Evolutionary conservation across 2,888 invertebrate species (phyloP).

Genomic region (Glomeris marginata): DNA sequence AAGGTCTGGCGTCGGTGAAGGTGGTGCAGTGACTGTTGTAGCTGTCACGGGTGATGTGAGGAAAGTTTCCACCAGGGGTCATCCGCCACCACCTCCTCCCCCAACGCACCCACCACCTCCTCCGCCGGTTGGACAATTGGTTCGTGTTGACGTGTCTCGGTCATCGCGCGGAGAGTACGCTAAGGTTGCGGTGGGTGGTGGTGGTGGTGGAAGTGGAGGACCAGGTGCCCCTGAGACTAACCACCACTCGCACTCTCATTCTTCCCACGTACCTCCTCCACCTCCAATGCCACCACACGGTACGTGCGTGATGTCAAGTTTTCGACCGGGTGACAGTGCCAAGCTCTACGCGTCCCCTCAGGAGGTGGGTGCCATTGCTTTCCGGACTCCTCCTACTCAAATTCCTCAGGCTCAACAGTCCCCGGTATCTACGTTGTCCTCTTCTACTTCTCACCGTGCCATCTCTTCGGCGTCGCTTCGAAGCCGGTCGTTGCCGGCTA

Average conservation of each 20-base stretch:
- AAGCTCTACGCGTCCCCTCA: conserved; percentile 80
- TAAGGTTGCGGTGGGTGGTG: conserved; percentile 23
- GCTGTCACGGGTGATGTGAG: too few relatives aligned
- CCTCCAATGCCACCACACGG: conserved; percentile 21
- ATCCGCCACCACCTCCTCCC: conserved; percentile 42
- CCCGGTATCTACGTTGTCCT: conserved; percentile 9
- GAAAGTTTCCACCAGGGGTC: conserved; percentile 1
- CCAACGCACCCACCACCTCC: conserved; percentile 72
- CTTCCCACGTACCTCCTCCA: neutral
- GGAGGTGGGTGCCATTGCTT: conserved; percentile 54
- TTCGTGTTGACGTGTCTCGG: conserved; percentile 45
- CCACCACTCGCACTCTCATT: conserved; percentile 4
- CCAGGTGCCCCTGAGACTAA: too few relatives aligned
- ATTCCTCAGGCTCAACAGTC: conserved; percentile 13
- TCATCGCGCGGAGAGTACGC: conserved; percentile 25
- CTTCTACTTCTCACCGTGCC: conserved; percentile 15
- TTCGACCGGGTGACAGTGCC: conserved; percentile 70
- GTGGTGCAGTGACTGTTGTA: neutral
- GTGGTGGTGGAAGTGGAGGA: too few relatives aligned
- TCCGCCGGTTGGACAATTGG: conserved; percentile 39
- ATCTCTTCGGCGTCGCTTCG: conserved; percentile 16
- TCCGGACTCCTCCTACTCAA: conserved; percentile 19
- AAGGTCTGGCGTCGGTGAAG: neutral
- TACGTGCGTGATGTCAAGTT: conserved; percentile 57
- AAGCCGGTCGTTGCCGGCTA: conserved; percentile 15